Evolutionary conservation across 2,888 invertebrate genomes (phyloP), one percentile per base, ranked within the genome.

Genomic region (Drosophila ochracea): DNA sequence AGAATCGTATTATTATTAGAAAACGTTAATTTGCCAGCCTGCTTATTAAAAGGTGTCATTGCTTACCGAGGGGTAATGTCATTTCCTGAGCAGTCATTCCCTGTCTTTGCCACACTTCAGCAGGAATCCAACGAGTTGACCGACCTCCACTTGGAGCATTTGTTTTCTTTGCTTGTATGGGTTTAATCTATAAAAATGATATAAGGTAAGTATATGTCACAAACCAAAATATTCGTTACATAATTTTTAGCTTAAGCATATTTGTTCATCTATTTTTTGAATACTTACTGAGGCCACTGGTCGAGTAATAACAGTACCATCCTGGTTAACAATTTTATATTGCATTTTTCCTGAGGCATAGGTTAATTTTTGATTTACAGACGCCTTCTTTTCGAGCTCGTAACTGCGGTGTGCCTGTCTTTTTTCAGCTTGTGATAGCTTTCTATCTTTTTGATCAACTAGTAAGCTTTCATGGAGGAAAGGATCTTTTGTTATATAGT

Each of bases 1-100:
- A 49, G 2, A 39, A 49, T 47, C 5, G 2, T 10, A 41, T 55
- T 13, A 25, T 35, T 33, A 30, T 50, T 21, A 31, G 1, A 21
- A 16, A 11, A 16, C 19, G 10, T 41, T 37, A 53, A 76, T 6
- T n/a, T 43, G 6, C n/a, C 25, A 47, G 7, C 11, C 25, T 25
- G 16, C 1, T 25, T 47, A 9, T 16, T 16, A 47, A 16, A 43
- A 43, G 3, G 9, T 21, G 13, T 16, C 11, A 4, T 13, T 33
- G n/a, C 91, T 91, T 91, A 96, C 96, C 97, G 66, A 97, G 94
- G 5, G 98, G 98, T 76, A 98, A 94, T 10, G 97, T 97, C 96
- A 98, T 98, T 94, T 98, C 98, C 94, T 98, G 98, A 30, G 98
- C 98, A 28, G 97, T 97, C 96, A 98, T 98, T 74, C 98, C 98